phyloP scores from a whole-genome alignment of 2,888 invertebrate species.

The Temnothorax unifasciatus region DNA sequence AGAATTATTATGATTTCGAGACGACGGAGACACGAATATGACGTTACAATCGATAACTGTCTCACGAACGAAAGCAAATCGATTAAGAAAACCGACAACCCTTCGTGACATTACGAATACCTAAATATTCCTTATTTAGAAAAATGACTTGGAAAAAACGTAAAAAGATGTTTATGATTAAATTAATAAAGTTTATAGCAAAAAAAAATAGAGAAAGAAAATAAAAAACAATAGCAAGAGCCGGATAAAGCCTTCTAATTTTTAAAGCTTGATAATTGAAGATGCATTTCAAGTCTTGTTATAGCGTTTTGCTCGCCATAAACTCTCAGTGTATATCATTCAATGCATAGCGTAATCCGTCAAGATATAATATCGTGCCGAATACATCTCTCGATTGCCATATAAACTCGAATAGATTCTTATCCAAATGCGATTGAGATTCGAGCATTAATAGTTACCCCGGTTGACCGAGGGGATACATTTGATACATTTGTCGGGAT shows the following conservation, averaged over 20 bases:
- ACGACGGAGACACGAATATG: not conserved
- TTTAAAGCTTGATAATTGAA: not conserved
- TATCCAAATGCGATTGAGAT: constrained; percentile 20
- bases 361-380: not conserved
- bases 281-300: not conserved
- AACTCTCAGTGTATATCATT: not conserved
- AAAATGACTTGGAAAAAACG: not conserved
- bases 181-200: not conserved
- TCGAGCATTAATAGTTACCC: constrained; percentile 5
- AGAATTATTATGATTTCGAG: constrained; percentile 31
- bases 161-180: too few relatives aligned
- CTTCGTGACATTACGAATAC: not conserved
- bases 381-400: not conserved
- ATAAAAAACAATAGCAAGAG: not conserved
- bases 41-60: constrained; percentile 34
- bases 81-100: not conserved
- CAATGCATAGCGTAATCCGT: not conserved
- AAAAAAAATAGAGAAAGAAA: not conserved
- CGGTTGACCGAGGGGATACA: constrained; percentile 13
- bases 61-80: not conserved
- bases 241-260: not conserved
- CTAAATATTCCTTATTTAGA: not conserved
- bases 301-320: not conserved
- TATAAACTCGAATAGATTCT: constrained; percentile 8
- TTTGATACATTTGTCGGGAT: not conserved